Conservation (phyloP, 2,888 invertebrate species). For the Smittia sp. region DNA sequence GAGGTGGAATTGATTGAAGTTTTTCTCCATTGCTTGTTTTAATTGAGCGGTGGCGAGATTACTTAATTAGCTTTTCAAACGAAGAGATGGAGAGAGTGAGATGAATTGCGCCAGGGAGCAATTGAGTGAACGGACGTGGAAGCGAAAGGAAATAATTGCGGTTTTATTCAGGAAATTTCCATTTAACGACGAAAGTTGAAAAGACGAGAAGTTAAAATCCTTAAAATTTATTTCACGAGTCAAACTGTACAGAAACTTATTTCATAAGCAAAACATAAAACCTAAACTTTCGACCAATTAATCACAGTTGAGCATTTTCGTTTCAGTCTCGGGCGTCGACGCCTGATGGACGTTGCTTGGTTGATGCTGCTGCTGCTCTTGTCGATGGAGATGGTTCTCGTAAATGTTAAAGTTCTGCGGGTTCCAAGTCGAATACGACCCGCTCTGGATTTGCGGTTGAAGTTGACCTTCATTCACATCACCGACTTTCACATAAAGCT, state of each 20-base stretch:
- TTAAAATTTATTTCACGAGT: background rate
- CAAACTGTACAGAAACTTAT: conserved; percentile 3
- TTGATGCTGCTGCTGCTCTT: conserved; percentile 18
- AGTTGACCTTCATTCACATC: conserved; percentile 44
- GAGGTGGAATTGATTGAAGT: conserved; percentile 32
- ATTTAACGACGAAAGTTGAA: background rate
- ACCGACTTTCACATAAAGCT: conserved; percentile 52
- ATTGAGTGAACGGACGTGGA: conserved; percentile 8
- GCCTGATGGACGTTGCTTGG: background rate
- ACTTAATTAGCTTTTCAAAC: conserved; percentile 27
- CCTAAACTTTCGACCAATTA: conserved; percentile 6
- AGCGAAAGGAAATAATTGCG: conserved; percentile 18
- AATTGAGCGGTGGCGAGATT: conserved; percentile 33
- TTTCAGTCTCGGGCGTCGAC: conserved; percentile 29
- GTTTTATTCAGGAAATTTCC: conserved; percentile 31
- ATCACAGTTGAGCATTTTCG: conserved; percentile 39
- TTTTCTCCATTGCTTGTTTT: conserved; percentile 6
- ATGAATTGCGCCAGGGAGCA: conserved; percentile 19
- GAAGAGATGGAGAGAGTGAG: too few species aligned
- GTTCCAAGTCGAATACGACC: conserved; percentile 41
- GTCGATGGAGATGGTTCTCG: conserved; percentile 37
- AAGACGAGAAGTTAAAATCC: background rate
- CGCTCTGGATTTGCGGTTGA: conserved; percentile 28
- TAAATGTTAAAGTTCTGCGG: conserved; percentile 38
- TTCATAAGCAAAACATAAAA: background rate